Evolutionary conservation across 1,140 invertebrate species (phyloP).

Genomic region (Lordiphosa clarofinis): DNA sequence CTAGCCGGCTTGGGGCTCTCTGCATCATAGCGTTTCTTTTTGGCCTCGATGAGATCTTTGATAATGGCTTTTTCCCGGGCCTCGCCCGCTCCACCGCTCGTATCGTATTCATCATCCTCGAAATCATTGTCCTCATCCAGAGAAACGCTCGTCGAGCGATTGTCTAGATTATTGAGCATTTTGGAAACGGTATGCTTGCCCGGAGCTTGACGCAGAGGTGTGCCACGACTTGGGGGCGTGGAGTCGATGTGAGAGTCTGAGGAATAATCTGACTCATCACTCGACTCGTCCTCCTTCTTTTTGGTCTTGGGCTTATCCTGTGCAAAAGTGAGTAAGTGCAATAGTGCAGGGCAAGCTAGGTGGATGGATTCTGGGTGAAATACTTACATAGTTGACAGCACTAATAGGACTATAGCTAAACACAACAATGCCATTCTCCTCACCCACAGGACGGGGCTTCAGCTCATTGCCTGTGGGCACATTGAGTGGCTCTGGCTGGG

Average conservation of each 20-base stretch:
- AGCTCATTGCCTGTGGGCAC: slow-evolving; percentile 87
- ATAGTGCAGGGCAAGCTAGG: background rate
- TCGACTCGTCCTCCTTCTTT: slow-evolving; percentile 60
- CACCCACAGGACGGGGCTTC: slow-evolving; percentile 90
- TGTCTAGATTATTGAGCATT: slow-evolving; percentile 55
- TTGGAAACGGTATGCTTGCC: slow-evolving; percentile 52
- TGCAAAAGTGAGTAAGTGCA: slow-evolving; percentile 7
- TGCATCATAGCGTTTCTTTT: slow-evolving; percentile 41
- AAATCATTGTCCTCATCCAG: slow-evolving; percentile 66
- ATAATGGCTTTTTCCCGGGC: slow-evolving; percentile 34
- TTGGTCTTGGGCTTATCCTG: slow-evolving; percentile 45
- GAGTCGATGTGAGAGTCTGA: slow-evolving; percentile 62
- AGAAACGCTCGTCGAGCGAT: slow-evolving; percentile 64
- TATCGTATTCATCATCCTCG: slow-evolving; percentile 53
- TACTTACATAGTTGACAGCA: slow-evolving; percentile 92
- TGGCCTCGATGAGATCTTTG: slow-evolving; percentile 48
- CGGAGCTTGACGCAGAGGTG: slow-evolving; percentile 30
- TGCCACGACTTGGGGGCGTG: slow-evolving; percentile 33
- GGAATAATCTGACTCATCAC: slow-evolving; percentile 70
- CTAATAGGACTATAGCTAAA: slow-evolving; percentile 93
- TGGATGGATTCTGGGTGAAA: background rate
- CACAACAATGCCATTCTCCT: slow-evolving; percentile 91
- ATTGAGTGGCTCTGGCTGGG: slow-evolving; percentile 90
- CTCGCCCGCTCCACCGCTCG: slow-evolving; percentile 30
- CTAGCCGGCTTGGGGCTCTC: slow-evolving; percentile 13